Base-by-base conservation (phyloP, 2,797 vertebrate genomes). In the Cyclura pinguis region DNA sequence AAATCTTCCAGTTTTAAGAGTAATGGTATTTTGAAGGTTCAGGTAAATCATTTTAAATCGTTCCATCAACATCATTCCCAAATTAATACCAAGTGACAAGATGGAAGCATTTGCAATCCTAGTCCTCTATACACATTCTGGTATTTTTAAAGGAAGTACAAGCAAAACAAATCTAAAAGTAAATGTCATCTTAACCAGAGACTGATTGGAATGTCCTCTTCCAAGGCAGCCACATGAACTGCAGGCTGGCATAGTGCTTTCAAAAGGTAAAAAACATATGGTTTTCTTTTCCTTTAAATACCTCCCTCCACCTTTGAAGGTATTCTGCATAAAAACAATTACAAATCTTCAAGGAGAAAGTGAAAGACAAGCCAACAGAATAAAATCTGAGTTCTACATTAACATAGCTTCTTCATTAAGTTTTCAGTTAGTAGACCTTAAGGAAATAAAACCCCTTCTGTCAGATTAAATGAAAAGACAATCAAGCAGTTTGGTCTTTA, bases 361-460 rank as follows among this genome's bases (percentile, higher is more conserved):
- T 91, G 92, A 95, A 90, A 95, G 95, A 95, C 94, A 95, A 94
- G 95, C 24, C 20, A 52, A 84, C 93, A 94, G 83, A 93, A 94
- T 35, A 2, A 92, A 90, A 95, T 96, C 94, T 87, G 91, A 96
- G 95, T 86, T 95, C 93, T 86, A 88, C 90, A 89, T 73, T 90
- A 91, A 78, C 87, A 96, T 81, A 95, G 89, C 85, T 87, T 95
- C 93, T 94, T 93, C 88, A 94, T 95, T 96, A 95, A 92, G 84
- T 89, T 93, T 91, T 94, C 50, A 94, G 13, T n/a, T 84, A 94
- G 81, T 86, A 95, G 92, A 89, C 90, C 73, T 93, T 93, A 88
- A 84, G 84, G 52, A 90, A 69, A 88, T 88, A 89, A 88, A 88
- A 64, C 88, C 85, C 72, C 90, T 72, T 76, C 32, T 86, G 80